A percentile compares a stretch with the other conserved stretches of the same genome.
Conservation (phyloP, 2,888 invertebrate species). For the Nemotelus nigrinus region DNA sequence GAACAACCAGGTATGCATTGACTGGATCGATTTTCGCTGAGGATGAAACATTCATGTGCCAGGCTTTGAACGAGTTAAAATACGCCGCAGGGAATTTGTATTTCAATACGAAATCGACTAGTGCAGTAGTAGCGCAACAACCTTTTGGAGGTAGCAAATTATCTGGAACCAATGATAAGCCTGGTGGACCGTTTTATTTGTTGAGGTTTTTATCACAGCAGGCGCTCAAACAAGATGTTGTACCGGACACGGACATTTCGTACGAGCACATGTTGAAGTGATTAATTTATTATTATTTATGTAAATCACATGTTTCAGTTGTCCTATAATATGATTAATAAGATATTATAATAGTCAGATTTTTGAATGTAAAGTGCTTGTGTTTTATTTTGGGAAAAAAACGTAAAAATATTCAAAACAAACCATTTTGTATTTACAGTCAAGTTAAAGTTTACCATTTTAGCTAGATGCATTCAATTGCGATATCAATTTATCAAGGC, state of each 20-base stretch:
- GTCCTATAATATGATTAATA: too few species aligned
- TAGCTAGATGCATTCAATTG: too few species aligned
- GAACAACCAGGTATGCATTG: constrained; percentile 86
- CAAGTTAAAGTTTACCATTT: too few species aligned
- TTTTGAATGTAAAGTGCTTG: too few species aligned
- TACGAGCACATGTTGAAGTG: not conserved
- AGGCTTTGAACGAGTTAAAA: constrained; percentile 80
- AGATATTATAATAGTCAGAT: too few species aligned
- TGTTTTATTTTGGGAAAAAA: too few species aligned
- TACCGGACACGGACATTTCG: not conserved
- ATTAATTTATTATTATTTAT: too few species aligned
- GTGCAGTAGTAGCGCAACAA: constrained; percentile 97
- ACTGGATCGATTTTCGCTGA: constrained; percentile 93
- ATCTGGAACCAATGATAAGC: constrained; percentile 98
- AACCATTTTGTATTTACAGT: too few species aligned
- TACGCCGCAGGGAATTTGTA: constrained; percentile 96
- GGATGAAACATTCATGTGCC: constrained; percentile 78
- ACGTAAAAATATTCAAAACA: too few species aligned
- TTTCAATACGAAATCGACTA: constrained; percentile 97
- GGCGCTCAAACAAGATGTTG: constrained; percentile 85
- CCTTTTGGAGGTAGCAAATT: constrained; percentile 96
- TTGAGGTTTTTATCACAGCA: constrained; percentile 92
- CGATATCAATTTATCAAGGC: too few species aligned
- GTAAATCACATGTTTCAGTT: too few species aligned
- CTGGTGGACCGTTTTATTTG: constrained; percentile 94